These are phyloP conservation scores for Piaya cayana DNA, from an alignment of 2,113 vertebrate genomes.

Conservation along the genomic window DNA sequence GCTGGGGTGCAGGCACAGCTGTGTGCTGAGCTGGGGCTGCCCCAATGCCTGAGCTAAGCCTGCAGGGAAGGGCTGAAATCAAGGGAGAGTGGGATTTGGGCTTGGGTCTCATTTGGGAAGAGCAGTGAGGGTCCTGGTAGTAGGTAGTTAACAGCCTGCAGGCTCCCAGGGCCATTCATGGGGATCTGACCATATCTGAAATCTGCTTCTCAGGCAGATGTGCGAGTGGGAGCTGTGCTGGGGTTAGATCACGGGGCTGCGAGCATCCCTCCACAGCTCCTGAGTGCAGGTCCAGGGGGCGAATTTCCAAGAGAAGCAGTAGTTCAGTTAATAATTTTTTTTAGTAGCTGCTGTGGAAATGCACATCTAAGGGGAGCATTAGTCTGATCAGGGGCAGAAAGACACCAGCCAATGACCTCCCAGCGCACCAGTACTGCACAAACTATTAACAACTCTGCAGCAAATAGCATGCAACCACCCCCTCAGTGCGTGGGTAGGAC, in stretches of 20 bases:
- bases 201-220: not conserved
- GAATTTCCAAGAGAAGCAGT: not conserved
- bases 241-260: rapidly evolving
- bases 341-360: not conserved
- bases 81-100: not conserved
- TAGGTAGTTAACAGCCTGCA: not conserved
- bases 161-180: not conserved
- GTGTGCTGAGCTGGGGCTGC: not conserved
- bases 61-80: rapidly evolving
- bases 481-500: not conserved
- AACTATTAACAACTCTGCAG: not conserved
- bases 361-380: rapidly evolving
- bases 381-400: not conserved
- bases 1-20: not conserved
- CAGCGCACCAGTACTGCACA: rapidly evolving
- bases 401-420: not conserved
- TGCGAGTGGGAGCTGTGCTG: rapidly evolving
- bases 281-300: not conserved
- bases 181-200: not conserved
- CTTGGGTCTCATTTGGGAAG: not conserved
- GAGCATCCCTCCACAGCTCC: not conserved
- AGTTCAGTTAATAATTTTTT: not conserved
- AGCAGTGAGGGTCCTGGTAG: rapidly evolving
- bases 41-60: not conserved
- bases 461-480: not conserved